These are phyloP conservation scores for Nansenia antarctica DNA, from an alignment of 2,113 vertebrate genomes.

Conservation along the genomic window DNA sequence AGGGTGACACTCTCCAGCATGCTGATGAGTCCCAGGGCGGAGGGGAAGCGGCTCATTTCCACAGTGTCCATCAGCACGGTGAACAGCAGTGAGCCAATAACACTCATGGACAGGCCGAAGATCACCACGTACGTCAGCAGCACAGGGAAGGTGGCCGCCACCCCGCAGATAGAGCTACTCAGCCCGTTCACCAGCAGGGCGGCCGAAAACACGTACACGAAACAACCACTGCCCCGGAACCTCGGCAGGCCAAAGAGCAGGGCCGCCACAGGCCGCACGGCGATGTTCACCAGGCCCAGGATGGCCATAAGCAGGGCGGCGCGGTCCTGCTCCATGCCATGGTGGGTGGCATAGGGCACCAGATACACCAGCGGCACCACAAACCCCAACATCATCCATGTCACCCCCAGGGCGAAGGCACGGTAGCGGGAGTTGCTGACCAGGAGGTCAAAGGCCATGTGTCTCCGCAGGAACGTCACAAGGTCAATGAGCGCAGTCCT, in stretches of 20 bases:
- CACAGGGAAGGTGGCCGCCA: slow-evolving; percentile 61
- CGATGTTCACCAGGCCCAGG: slow-evolving; percentile 82
- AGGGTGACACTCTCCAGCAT: slow-evolving; percentile 76
- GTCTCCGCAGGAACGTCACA: slow-evolving; percentile 57
- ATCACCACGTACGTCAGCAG: slow-evolving; percentile 77
- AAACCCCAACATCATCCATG: slow-evolving; percentile 84
- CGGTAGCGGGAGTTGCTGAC: slow-evolving; percentile 75
- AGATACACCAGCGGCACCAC: slow-evolving; percentile 79
- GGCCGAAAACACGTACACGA: slow-evolving; percentile 75
- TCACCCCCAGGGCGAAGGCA: slow-evolving; percentile 73
- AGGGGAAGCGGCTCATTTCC: slow-evolving; percentile 83
- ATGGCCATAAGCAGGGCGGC: slow-evolving; percentile 83
- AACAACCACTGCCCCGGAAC: slow-evolving; percentile 58
- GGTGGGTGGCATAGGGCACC: slow-evolving; percentile 77
- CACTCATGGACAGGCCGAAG: slow-evolving; percentile 81
- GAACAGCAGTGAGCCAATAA: slow-evolving; percentile 76
- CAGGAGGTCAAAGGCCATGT: slow-evolving; percentile 84
- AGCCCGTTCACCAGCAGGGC: slow-evolving; percentile 76
- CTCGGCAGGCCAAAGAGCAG: slow-evolving; percentile 68
- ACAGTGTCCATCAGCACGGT: slow-evolving; percentile 87
- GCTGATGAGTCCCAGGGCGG: slow-evolving; percentile 83
- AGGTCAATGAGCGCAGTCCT: slow-evolving; percentile 9
- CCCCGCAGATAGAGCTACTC: slow-evolving; percentile 79
- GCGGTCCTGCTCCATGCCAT: slow-evolving; percentile 68
- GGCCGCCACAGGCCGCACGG: slow-evolving; percentile 74